phyloP scores from a whole-genome alignment of 2,888 invertebrate genomes.

The Caenorhabditis auriculariae region DNA sequence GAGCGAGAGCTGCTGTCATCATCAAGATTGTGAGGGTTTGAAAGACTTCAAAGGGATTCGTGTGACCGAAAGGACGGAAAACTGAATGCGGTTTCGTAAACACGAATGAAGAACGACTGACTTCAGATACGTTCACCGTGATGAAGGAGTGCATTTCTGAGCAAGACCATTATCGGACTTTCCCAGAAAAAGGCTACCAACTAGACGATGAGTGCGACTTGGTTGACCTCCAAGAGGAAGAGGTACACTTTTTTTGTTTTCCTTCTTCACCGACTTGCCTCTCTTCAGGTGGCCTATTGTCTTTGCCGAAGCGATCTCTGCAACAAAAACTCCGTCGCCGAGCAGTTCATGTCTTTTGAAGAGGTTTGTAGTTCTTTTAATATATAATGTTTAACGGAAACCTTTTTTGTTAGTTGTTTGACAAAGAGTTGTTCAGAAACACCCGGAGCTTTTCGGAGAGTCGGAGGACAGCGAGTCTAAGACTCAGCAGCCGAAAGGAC shows the following conservation, averaged over 20 bases:
- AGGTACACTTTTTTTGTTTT: slow-evolving; percentile 10
- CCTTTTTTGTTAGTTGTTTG: not conserved
- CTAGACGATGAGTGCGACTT: slow-evolving; percentile 56
- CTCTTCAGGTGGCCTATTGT: slow-evolving; percentile 47
- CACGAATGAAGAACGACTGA: not conserved
- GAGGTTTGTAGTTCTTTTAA: slow-evolving; percentile 21
- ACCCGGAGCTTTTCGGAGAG: slow-evolving; percentile 49
- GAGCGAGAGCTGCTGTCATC: no score
- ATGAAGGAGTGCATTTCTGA: slow-evolving; percentile 61
- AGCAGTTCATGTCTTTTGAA: slow-evolving; percentile 56
- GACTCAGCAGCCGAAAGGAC: slow-evolving; percentile 1
- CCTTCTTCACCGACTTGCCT: not conserved
- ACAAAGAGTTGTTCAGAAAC: slow-evolving; percentile 28
- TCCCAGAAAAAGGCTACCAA: slow-evolving; percentile 48
- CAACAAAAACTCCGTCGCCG: slow-evolving; percentile 49
- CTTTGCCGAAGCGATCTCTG: slow-evolving; percentile 42
- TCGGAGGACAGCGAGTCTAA: slow-evolving; percentile 7
- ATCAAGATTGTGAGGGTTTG: slow-evolving; percentile 2
- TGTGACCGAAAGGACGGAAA: no score
- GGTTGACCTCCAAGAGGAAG: slow-evolving; percentile 44
- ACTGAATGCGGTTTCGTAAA: no score
- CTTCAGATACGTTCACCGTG: slow-evolving; percentile 55
- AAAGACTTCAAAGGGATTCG: no score
- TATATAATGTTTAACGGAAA: not conserved
- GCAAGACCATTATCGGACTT: slow-evolving; percentile 48